These are phyloP conservation scores for Anguilla pacifica DNA, from an alignment of 2,797 vertebrate genomes.

Conservation along the genomic window DNA sequence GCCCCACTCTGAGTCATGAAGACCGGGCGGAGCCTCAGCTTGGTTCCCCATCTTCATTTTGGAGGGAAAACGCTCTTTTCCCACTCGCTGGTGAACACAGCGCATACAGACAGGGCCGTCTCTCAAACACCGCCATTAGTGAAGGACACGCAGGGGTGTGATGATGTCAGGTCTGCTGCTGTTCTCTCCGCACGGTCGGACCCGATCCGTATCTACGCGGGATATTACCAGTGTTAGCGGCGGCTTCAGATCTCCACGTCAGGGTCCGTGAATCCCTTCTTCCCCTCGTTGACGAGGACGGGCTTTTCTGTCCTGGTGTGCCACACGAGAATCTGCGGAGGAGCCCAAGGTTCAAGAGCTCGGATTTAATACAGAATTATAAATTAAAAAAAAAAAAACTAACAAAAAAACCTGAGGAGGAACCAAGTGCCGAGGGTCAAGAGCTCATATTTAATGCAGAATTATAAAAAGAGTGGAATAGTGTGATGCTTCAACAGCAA, in stretches of 20 bases:
- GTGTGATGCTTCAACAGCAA: neutral
- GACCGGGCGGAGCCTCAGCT: neutral
- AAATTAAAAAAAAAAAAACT: neutral
- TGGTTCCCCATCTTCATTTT: neutral
- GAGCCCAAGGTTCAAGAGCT: neutral
- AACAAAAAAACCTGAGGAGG: neutral
- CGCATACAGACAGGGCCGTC: neutral
- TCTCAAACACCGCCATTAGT: neutral
- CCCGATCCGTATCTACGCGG: neutral
- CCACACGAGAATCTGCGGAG: slow-evolving; percentile 84
- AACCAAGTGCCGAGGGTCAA: neutral
- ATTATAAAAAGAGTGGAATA: neutral
- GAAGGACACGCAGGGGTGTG: neutral
- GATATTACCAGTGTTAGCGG: slow-evolving; percentile 58
- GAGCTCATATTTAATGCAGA: no score
- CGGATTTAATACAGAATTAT: neutral
- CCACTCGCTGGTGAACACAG: neutral
- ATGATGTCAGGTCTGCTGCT: neutral
- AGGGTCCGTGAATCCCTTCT: slow-evolving; percentile 84
- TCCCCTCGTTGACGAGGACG: slow-evolving; percentile 84
- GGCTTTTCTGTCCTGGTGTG: slow-evolving; percentile 88
- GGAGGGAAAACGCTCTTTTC: neutral
- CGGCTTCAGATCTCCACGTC: slow-evolving; percentile 79
- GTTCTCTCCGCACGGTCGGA: neutral
- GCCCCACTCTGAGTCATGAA: neutral